phyloP scores from a whole-genome alignment of 2,113 vertebrate species.

The Fulica atra region DNA sequence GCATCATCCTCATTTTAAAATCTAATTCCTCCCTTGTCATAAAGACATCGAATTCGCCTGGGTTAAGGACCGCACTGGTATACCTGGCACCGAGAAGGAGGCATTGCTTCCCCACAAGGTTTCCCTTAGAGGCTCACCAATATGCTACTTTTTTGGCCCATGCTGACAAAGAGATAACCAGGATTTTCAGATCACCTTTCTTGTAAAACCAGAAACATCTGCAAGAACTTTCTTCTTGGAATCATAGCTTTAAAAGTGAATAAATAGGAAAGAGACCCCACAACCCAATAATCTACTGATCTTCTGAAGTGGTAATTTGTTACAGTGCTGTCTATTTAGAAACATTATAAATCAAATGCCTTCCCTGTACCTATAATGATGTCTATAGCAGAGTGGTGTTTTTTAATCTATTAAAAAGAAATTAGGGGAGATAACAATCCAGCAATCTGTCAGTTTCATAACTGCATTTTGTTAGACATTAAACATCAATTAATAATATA shows the following conservation, averaged over 20 bases:
- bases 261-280: neutral
- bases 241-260: neutral
- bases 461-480: neutral
- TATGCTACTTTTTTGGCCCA: neutral
- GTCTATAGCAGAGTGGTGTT: neutral
- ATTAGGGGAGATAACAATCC: neutral
- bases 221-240: neutral
- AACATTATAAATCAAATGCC: slow-evolving; percentile 36
- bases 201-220: neutral
- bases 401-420: slow-evolving; percentile 38
- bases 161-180: neutral
- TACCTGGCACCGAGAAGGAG: neutral
- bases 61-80: neutral
- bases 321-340: slow-evolving; percentile 1
- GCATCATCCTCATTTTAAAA: neutral
- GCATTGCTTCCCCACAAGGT: neutral
- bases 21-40: neutral
- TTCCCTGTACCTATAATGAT: neutral
- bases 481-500: neutral
- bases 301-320: slow-evolving; percentile 27
- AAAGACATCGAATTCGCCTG: neutral
- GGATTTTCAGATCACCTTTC: neutral
- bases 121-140: neutral
- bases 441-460: neutral
- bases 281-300: slow-evolving; percentile 5